These are phyloP conservation scores for Eulemur rufifrons DNA, from an alignment of 2,113 vertebrate genomes.

Conservation along the genomic window DNA sequence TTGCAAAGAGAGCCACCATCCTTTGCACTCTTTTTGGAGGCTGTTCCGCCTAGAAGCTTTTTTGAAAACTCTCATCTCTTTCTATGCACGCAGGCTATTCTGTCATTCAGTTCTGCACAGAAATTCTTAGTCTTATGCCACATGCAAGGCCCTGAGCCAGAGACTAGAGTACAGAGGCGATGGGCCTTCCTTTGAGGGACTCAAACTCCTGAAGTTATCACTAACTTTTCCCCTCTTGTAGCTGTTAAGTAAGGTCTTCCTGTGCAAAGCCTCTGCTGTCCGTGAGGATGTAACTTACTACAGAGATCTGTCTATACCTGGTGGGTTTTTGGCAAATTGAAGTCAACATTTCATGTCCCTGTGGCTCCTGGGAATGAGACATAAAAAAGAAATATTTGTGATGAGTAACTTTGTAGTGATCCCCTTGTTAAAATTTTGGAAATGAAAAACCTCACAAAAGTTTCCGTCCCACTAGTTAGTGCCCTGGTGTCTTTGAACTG, in stretches of 20 bases:
- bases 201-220: neutral
- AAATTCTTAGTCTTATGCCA: neutral
- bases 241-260: too few relatives aligned
- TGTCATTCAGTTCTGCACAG: neutral
- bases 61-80: rapidly evolving
- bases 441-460: neutral
- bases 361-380: neutral
- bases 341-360: neutral
- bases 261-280: neutral
- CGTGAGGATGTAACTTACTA: rapidly evolving
- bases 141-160: rapidly evolving
- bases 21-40: neutral
- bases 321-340: neutral
- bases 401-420: neutral
- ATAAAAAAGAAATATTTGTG: neutral
- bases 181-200: neutral
- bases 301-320: neutral
- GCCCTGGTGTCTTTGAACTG: rapidly evolving
- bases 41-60: too few relatives aligned
- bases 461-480: neutral
- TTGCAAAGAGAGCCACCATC: rapidly evolving
- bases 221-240: neutral
- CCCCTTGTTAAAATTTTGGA: neutral
- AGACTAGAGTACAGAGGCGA: neutral
- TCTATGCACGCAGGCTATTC: neutral